Percentiles rank a stretch among this genome's conserved stretches.
Evolutionary conservation across 2,888 invertebrate species (phyloP).

Genomic region (Eutolmus rufibarbis): DNA sequence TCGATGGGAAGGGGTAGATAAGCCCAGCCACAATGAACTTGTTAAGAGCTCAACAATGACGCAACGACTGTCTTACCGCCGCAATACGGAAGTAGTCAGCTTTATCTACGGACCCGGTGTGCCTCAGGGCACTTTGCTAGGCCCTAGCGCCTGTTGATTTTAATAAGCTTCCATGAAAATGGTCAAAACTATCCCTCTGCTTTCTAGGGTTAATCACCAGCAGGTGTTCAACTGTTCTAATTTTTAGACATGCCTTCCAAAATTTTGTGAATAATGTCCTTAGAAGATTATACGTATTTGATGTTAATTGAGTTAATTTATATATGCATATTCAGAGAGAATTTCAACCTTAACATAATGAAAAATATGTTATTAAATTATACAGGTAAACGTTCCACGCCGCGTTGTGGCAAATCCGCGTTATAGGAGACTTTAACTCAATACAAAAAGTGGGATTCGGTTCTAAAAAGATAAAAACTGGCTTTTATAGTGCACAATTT

Average conservation of each 20-base stretch:
- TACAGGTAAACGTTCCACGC: too few species aligned
- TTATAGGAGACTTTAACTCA: too few species aligned
- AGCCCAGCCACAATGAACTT: constrained; percentile 45
- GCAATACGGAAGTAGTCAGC: neutral
- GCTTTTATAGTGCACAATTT: too few species aligned
- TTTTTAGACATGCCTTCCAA: neutral
- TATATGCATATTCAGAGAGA: too few species aligned
- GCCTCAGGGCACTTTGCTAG: neutral
- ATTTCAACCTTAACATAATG: too few species aligned
- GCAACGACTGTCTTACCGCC: constrained; percentile 36
- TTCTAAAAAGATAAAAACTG: too few species aligned
- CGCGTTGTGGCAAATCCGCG: too few species aligned
- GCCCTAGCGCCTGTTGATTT: neutral
- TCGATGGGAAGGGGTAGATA: constrained; percentile 48
- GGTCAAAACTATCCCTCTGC: constrained; percentile 43
- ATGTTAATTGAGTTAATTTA: too few species aligned
- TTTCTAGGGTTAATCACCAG: neutral
- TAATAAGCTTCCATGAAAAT: constrained; percentile 43
- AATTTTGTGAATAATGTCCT: neutral
- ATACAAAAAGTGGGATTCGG: too few species aligned
- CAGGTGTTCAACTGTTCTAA: neutral
- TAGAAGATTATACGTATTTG: too few species aligned
- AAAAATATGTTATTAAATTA: too few species aligned
- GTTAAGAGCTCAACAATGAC: constrained; percentile 44
- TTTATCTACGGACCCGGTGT: neutral